These are phyloP conservation scores for Centropyge bicolor DNA, from an alignment of 2,797 vertebrate species.

Conservation along the genomic window DNA sequence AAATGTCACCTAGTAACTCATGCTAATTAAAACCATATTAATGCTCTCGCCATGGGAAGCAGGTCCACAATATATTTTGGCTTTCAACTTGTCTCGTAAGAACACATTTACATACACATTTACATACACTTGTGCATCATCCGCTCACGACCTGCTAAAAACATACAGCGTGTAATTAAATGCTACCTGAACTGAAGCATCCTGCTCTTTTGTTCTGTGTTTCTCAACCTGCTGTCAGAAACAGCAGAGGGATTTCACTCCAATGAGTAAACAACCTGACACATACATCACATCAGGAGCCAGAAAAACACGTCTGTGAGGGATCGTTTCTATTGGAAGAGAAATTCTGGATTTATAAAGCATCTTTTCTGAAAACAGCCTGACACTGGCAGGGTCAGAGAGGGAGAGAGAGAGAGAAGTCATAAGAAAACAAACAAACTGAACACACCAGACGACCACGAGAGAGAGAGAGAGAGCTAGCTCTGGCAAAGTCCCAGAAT, in stretches of 20 bases:
- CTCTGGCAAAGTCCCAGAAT: slow-evolving; percentile 42
- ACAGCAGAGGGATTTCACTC: slow-evolving; percentile 23
- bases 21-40: slow-evolving; percentile 33
- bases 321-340: slow-evolving; percentile 13
- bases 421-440: neutral
- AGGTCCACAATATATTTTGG: slow-evolving; percentile 26
- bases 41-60: slow-evolving; percentile 20
- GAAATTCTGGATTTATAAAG: slow-evolving; percentile 21
- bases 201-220: slow-evolving; percentile 48
- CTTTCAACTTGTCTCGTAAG: slow-evolving; percentile 28
- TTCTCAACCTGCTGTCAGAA: slow-evolving; percentile 27
- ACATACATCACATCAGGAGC: slow-evolving; percentile 15
- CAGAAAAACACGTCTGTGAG: slow-evolving; percentile 25
- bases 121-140: slow-evolving; percentile 45
- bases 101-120: slow-evolving; percentile 47
- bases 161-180: slow-evolving; percentile 44
- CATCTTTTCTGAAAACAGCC: slow-evolving; percentile 15
- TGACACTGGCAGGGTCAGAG: slow-evolving; percentile 22
- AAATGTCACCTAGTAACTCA: slow-evolving; percentile 7
- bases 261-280: slow-evolving; percentile 20
- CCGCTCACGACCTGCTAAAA: slow-evolving; percentile 10
- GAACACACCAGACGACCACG: slow-evolving; percentile 4
- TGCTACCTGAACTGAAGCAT: slow-evolving; percentile 60
- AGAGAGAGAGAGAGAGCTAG: slow-evolving; percentile 24
- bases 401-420: neutral